Conservation (phyloP, 2,888 invertebrate genomes). For the Capitulum mitella region DNA sequence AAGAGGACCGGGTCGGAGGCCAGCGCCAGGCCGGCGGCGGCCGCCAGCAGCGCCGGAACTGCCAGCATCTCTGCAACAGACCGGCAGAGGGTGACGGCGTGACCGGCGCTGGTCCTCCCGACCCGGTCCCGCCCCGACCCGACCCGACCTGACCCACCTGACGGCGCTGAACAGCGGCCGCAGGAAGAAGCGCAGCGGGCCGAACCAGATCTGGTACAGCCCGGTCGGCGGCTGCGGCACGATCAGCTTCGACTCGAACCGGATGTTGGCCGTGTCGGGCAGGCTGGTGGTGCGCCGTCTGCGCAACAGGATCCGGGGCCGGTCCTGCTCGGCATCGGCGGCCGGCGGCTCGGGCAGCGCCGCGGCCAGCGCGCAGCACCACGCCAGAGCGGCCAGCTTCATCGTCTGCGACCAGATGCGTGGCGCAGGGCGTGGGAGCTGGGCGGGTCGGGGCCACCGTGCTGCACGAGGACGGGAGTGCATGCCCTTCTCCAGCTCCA, state of each 20-base stretch:
- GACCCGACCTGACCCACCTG: not conserved
- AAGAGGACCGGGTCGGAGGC: not conserved
- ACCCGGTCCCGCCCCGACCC: not conserved
- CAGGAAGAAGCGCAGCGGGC: constrained; percentile 27
- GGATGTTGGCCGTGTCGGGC: constrained; percentile 21
- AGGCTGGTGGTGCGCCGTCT: constrained; percentile 23
- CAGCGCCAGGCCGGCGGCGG: not conserved
- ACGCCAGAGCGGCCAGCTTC: not conserved
- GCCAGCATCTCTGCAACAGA: constrained; percentile 16
- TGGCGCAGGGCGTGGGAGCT: too few relatives aligned
- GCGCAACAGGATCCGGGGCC: not conserved
- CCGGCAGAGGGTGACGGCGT: not conserved
- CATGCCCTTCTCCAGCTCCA: too few relatives aligned
- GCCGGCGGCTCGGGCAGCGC: not conserved
- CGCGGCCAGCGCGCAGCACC: not conserved
- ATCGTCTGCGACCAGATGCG: too few relatives aligned
- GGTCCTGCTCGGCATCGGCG: not conserved
- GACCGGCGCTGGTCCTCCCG: not conserved
- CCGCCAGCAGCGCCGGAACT: not conserved
- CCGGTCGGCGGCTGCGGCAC: constrained; percentile 28
- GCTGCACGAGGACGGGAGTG: too few relatives aligned
- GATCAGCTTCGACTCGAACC: constrained; percentile 26
- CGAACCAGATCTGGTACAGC: constrained; percentile 28
- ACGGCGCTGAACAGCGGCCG: constrained; percentile 24
- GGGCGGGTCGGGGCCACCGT: too few relatives aligned